These are phyloP conservation scores for Chironomus striatipennis DNA, from an alignment of 1,140 invertebrate species.

Conservation along the genomic window DNA sequence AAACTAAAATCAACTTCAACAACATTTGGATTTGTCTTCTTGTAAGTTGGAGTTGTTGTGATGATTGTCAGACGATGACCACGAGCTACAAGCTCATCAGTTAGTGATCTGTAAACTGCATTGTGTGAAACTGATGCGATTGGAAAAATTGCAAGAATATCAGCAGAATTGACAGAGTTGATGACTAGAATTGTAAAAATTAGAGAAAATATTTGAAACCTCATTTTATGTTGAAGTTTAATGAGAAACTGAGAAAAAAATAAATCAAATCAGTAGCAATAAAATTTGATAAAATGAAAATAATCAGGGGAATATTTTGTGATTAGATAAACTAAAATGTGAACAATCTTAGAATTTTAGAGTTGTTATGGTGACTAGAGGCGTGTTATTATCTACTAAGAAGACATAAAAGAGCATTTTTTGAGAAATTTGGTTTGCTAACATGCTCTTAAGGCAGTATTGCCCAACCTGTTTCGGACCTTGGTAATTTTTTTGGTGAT, in stretches of 20 bases:
- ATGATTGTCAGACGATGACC: constrained; percentile 43
- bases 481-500: too few species aligned
- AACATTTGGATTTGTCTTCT: background rate
- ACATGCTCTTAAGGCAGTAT: too few species aligned
- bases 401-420: too few species aligned
- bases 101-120: constrained; percentile 40
- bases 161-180: background rate
- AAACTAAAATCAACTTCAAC: background rate
- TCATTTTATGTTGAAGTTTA: background rate
- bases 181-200: background rate
- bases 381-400: too few species aligned
- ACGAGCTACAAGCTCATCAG: constrained; percentile 39
- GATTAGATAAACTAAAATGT: background rate
- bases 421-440: too few species aligned
- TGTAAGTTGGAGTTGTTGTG: constrained; percentile 34
- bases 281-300: background rate
- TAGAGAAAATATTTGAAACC: background rate
- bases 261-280: background rate
- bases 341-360: background rate
- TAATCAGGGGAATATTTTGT: too few species aligned
- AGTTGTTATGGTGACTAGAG: too few species aligned
- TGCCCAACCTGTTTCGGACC: too few species aligned
- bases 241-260: too few species aligned
- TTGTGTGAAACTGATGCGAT: constrained; percentile 42
- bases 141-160: constrained; percentile 42